phyloP scores from a whole-genome alignment of 2,113 vertebrate genomes.

The Anolis carolinensis region DNA sequence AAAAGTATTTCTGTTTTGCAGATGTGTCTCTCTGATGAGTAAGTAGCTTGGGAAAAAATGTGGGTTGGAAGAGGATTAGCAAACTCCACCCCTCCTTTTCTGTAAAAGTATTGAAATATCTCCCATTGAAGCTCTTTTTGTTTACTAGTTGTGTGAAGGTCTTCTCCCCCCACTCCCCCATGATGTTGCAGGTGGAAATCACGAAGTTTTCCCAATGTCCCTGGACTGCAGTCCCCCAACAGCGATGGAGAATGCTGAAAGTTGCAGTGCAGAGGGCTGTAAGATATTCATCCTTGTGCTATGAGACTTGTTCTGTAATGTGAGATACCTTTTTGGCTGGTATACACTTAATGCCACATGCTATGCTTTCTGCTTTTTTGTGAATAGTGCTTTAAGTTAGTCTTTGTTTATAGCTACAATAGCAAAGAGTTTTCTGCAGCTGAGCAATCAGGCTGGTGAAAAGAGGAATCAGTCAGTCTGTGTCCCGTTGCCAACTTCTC shows the following conservation, averaged over 20 bases:
- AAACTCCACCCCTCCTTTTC: not conserved
- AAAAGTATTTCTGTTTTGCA: no score
- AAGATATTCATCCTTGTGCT: no score
- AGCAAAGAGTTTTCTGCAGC: not conserved
- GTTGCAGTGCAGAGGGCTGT: no score
- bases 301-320: not conserved
- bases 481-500: not conserved
- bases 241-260: no score
- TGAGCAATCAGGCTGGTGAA: not conserved
- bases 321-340: not conserved
- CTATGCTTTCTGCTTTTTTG: not conserved
- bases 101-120: not conserved
- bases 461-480: not conserved
- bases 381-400: not conserved
- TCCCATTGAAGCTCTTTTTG: not conserved
- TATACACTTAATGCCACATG: no score
- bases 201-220: no score
- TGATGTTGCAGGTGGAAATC: no score
- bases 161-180: not conserved
- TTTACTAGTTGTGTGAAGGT: not conserved
- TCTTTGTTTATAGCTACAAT: not conserved
- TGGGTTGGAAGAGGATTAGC: not conserved
- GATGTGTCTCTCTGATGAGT: no score
- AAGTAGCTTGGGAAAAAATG: not conserved
- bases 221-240: no score